Conservation (phyloP, 2,113 vertebrate species). For the Naja naja region DNA sequence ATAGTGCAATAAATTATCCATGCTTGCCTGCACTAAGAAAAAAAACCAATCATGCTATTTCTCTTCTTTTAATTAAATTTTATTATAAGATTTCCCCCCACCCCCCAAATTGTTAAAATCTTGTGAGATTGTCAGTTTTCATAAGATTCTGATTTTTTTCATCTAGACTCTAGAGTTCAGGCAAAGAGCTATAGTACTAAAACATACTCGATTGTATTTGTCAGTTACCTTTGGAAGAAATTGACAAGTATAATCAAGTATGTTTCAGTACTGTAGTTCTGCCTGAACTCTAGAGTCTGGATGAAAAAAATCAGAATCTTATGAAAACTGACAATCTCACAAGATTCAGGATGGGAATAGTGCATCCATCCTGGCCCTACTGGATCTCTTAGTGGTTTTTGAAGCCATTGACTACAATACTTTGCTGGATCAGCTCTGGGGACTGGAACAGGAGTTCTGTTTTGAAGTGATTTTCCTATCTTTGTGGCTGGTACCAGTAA, state of each 20-base stretch:
- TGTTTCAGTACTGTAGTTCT: no score
- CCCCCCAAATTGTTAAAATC: background rate
- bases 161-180: background rate
- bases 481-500: background rate
- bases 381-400: background rate
- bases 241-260: no score
- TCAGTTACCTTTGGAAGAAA: background rate
- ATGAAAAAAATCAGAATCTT: no score
- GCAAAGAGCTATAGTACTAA: background rate
- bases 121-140: background rate
- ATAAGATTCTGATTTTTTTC: background rate
- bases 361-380: background rate
- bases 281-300: no score
- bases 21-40: background rate
- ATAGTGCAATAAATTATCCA: background rate
- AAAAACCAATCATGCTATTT: background rate
- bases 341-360: background rate
- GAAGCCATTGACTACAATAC: background rate
- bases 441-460: background rate
- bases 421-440: background rate
- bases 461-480: background rate
- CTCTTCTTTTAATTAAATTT: background rate
- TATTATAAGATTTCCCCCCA: background rate
- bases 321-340: no score
- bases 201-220: background rate